phyloP scores from a whole-genome alignment of 2,797 vertebrate species.

The Hippoglossus hippoglossus region DNA sequence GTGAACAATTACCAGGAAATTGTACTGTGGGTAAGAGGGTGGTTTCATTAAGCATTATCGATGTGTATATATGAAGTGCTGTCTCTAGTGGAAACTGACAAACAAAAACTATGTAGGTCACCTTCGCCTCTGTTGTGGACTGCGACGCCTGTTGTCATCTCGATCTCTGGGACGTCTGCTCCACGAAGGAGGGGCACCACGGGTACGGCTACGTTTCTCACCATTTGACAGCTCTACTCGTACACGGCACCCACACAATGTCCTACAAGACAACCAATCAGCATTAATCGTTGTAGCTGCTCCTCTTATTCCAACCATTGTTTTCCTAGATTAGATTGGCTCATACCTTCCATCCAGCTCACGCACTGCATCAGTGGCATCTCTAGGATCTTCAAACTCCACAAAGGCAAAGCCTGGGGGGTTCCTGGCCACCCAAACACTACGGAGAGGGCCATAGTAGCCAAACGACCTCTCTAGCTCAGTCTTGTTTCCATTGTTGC shows the following conservation, averaged over 20 bases:
- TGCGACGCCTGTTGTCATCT: constrained; percentile 94
- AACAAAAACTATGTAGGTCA: constrained; percentile 69
- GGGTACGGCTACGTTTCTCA: constrained; percentile 94
- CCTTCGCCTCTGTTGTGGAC: constrained; percentile 94
- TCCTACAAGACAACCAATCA: constrained; percentile 77
- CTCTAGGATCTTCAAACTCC: constrained; percentile 97
- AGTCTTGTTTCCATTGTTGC: constrained; percentile 98
- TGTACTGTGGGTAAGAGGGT: constrained; percentile 58
- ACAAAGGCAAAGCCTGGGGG: constrained; percentile 98
- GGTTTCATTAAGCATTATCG: constrained; percentile 42
- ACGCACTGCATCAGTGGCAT: constrained; percentile 96
- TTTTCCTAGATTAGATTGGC: accelerated
- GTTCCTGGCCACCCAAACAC: constrained; percentile 97
- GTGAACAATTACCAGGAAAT: constrained; percentile 56
- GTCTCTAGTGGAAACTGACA: constrained; percentile 20
- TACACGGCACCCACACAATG: constrained; percentile 94
- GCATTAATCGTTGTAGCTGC: accelerated
- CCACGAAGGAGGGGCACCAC: constrained; percentile 95
- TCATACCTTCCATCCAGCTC: constrained; percentile 96
- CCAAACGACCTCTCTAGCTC: constrained; percentile 95
- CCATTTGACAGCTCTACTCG: constrained; percentile 96
- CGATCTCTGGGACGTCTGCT: constrained; percentile 93
- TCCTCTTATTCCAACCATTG: accelerated
- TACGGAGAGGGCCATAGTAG: constrained; percentile 96
- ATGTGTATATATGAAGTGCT: constrained; percentile 5